Percentiles rank a stretch among this genome's conserved stretches.
Evolutionary conservation across 2,113 vertebrate species (phyloP).

Genomic region (Mormyrus iriodes): DNA sequence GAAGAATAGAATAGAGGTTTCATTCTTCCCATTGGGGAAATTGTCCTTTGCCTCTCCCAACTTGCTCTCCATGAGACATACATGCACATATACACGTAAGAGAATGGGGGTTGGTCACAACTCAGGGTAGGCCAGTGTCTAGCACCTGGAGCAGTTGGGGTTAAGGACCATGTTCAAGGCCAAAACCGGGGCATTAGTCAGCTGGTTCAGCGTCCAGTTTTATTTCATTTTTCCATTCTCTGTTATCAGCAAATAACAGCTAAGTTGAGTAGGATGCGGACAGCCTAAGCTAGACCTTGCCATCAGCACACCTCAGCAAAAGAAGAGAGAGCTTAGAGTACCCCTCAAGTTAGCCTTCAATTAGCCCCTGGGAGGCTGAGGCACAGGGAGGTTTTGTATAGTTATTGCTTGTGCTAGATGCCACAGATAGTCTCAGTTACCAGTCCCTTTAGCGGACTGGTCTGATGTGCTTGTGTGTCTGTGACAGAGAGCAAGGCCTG

Average conservation of each 20-base stretch:
- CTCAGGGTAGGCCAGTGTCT: background rate
- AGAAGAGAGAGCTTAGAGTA: background rate
- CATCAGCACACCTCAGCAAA: background rate
- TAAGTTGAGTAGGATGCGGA: background rate
- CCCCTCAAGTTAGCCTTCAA: background rate
- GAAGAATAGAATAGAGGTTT: background rate
- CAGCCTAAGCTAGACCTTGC: background rate
- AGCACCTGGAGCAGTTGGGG: background rate
- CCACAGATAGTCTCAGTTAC: background rate
- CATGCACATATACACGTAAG: background rate
- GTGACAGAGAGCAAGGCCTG: background rate
- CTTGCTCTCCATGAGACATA: background rate
- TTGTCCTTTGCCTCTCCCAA: background rate
- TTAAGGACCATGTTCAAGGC: background rate
- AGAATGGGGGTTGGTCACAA: background rate
- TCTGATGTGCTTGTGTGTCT: background rate
- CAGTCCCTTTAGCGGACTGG: background rate
- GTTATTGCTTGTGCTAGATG: background rate
- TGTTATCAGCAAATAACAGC: constrained; percentile 30
- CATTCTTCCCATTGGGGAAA: background rate
- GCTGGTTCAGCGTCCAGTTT: background rate
- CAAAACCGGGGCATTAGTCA: background rate
- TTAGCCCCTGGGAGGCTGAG: background rate
- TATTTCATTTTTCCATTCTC: background rate
- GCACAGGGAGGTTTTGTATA: background rate